Evolutionary conservation across 2,888 invertebrate genomes (phyloP).

Genomic region (Brassicogethes aeneus): DNA sequence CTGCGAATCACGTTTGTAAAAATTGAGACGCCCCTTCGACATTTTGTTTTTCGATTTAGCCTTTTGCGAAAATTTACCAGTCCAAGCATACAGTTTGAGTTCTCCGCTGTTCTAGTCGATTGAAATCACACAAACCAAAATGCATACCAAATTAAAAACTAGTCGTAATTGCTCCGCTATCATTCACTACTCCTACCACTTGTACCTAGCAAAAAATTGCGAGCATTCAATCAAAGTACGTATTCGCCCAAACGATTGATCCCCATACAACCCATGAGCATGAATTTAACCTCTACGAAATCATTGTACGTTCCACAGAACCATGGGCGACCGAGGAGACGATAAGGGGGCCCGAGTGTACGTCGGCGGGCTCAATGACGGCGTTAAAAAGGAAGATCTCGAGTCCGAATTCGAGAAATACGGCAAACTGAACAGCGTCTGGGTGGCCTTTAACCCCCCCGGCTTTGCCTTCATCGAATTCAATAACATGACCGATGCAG

Average conservation of each 20-base stretch:
- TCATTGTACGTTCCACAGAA: constrained; percentile 39
- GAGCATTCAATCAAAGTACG: constrained; percentile 31
- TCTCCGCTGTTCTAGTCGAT: constrained; percentile 12
- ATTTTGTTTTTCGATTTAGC: constrained; percentile 33
- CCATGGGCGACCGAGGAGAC: constrained; percentile 31
- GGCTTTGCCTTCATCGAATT: constrained; percentile 94
- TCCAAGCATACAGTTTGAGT: constrained; percentile 22
- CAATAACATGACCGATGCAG: constrained; percentile 79
- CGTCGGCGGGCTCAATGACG: constrained; percentile 82
- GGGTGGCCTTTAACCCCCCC: constrained; percentile 91
- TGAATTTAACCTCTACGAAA: constrained; percentile 24
- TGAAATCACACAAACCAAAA: constrained; percentile 20
- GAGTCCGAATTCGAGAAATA: constrained; percentile 87
- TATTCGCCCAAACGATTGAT: constrained; percentile 39
- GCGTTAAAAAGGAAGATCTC: constrained; percentile 85
- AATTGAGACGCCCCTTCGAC: constrained; percentile 34
- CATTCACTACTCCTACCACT: too few species aligned
- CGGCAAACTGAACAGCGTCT: constrained; percentile 85
- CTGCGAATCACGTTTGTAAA: constrained; percentile 38
- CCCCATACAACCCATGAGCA: constrained; percentile 4
- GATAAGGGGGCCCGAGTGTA: constrained; percentile 68
- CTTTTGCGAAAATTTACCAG: constrained; percentile 19
- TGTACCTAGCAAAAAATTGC: too few species aligned
- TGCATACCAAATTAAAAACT: constrained; percentile 19
- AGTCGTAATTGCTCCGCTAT: too few species aligned